A percentile compares a stretch with the other conserved stretches of the same genome.
phyloP scores from a whole-genome alignment of 2,797 vertebrate species.

The Falco biarmicus region DNA sequence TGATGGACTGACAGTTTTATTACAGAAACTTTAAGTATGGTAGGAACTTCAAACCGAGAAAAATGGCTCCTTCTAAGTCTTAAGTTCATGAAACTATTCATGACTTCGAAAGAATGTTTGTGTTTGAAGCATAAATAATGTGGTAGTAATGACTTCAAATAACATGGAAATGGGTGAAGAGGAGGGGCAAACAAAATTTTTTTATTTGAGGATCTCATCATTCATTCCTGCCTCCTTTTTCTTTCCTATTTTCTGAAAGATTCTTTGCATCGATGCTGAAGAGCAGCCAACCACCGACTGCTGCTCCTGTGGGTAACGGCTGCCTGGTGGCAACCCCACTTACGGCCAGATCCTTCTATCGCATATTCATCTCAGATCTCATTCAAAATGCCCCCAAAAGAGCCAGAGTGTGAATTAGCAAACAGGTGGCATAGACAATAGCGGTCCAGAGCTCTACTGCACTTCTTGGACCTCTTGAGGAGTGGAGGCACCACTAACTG shows the following conservation, averaged over 20 bases:
- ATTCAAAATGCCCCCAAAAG: background rate
- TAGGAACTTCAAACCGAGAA: background rate
- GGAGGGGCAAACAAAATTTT: background rate
- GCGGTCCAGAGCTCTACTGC: background rate
- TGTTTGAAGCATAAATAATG: background rate
- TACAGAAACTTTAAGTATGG: background rate
- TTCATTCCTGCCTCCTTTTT: background rate
- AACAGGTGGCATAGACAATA: background rate
- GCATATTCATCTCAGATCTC: background rate
- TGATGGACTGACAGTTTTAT: background rate
- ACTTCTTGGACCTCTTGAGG: background rate
- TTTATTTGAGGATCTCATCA: background rate
- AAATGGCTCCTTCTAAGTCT: background rate
- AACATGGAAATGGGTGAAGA: background rate
- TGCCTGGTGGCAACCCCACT: background rate
- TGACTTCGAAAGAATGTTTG: background rate
- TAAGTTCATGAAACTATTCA: background rate
- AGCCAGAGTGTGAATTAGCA: background rate
- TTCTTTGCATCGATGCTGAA: background rate
- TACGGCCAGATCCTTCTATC: background rate
- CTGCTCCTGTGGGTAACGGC: background rate
- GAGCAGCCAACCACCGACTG: background rate
- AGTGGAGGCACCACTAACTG: background rate
- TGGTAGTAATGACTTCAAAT: background rate
- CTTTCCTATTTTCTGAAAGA: background rate